A percentile compares a stretch with the other conserved stretches of the same genome.
Evolutionary conservation across 2,888 invertebrate genomes (phyloP).

Genomic region (Eristalis pertinax): DNA sequence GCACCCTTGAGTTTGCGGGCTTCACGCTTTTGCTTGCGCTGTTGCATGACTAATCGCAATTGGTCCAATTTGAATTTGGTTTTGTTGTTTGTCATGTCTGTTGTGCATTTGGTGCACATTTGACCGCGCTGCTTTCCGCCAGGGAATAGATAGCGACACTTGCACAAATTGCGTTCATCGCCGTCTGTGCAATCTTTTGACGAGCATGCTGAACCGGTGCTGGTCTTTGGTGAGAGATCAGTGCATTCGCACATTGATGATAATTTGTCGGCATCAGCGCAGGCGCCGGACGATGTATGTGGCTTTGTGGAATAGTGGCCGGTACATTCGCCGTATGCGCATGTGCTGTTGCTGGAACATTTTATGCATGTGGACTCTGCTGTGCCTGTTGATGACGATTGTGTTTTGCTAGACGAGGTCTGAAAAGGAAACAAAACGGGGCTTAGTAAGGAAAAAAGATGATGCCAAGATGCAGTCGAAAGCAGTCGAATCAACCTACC

Average conservation of each 20-base stretch:
- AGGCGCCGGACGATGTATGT: slow-evolving; percentile 64
- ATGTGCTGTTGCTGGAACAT: slow-evolving; percentile 74
- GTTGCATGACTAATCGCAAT: slow-evolving; percentile 93
- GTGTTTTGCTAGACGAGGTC: slow-evolving; percentile 73
- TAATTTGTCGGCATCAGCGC: slow-evolving; percentile 62
- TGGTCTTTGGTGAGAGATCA: slow-evolving; percentile 74
- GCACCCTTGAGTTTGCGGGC: slow-evolving; percentile 87
- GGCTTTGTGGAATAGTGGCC: slow-evolving; percentile 76
- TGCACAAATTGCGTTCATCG: slow-evolving; percentile 75
- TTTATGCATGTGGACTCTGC: slow-evolving; percentile 68
- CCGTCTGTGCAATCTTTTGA: slow-evolving; percentile 47
- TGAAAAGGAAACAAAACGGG: slow-evolving; percentile 55
- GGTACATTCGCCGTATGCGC: slow-evolving; percentile 81
- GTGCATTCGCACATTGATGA: slow-evolving; percentile 76
- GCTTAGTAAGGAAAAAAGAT: neutral
- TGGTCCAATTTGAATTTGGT: slow-evolving; percentile 94
- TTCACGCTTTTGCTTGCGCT: slow-evolving; percentile 91
- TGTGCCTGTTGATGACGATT: slow-evolving; percentile 68
- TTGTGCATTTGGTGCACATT: slow-evolving; percentile 82
- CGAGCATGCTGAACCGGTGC: slow-evolving; percentile 59
- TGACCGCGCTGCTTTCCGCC: slow-evolving; percentile 76
- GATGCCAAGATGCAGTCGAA: too few relatives aligned
- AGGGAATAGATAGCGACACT: slow-evolving; percentile 75
- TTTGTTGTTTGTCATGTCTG: slow-evolving; percentile 88
- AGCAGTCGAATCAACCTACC: slow-evolving; percentile 73